Percentiles rank a stretch among this genome's conserved stretches.
Conservation (phyloP, 2,888 invertebrate species). For the Xanthia icteritia region DNA sequence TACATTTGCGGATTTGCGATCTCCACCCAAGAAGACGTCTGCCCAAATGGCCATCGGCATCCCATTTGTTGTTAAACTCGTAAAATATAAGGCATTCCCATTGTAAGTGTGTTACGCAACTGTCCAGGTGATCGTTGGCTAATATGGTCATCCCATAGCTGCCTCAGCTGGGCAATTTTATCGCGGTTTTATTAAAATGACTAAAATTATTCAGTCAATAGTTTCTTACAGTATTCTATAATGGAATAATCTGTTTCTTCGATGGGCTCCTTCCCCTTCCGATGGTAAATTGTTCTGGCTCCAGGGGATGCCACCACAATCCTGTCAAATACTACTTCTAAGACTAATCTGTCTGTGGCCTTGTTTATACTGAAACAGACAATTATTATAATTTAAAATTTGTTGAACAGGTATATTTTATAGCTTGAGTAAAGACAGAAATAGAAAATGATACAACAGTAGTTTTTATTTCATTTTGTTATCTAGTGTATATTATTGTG, state of each 20-base stretch:
- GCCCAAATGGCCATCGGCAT: background rate
- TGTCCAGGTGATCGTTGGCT: background rate
- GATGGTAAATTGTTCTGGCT: conserved; percentile 10
- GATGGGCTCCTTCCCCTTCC: conserved; percentile 39
- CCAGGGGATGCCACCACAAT: conserved; percentile 37
- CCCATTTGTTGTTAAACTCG: too few species aligned
- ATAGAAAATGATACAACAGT: too few species aligned
- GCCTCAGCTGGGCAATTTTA: background rate
- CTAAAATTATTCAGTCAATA: background rate
- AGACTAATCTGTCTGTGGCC: conserved; percentile 53
- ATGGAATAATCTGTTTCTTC: conserved; percentile 56
- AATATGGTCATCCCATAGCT: too few species aligned
- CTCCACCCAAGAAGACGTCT: background rate
- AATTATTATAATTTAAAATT: background rate
- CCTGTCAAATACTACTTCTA: conserved; percentile 57
- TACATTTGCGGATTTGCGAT: background rate
- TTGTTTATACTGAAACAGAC: conserved; percentile 61
- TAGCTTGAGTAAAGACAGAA: background rate
- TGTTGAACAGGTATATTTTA: background rate
- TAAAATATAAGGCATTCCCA: too few species aligned
- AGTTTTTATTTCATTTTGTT: too few species aligned
- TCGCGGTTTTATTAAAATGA: background rate
- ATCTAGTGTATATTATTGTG: too few species aligned
- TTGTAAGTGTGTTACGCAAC: background rate
- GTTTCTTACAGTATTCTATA: conserved; percentile 65